Conservation (phyloP, 2,113 vertebrate species). For the Cottus gobio region DNA sequence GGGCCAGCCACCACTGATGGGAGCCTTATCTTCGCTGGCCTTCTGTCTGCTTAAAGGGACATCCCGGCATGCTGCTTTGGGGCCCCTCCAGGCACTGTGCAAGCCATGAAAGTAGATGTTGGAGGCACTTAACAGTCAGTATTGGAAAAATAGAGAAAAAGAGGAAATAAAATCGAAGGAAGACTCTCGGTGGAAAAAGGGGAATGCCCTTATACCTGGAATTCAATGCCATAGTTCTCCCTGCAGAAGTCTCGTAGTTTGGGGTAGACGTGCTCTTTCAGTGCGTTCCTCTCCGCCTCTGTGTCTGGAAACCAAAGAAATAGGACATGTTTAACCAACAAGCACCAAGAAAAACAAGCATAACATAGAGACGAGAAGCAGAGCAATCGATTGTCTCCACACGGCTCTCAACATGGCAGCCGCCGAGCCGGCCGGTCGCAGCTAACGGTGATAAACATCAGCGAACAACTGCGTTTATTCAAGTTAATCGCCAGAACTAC, state of each 20-base stretch:
- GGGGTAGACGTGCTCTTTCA: conserved; percentile 96
- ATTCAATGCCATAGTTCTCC: conserved; percentile 99
- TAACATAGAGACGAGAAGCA: not conserved
- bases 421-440: too few relatives aligned
- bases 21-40: conserved; percentile 72
- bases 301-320: conserved; percentile 87
- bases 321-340: not conserved
- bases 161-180: not conserved
- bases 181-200: not conserved
- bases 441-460: too few relatives aligned
- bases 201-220: conserved; percentile 88
- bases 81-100: conserved; percentile 12
- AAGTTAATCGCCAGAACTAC: too few relatives aligned
- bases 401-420: too few relatives aligned
- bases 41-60: conserved; percentile 64
- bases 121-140: conserved; percentile 28
- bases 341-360: not conserved
- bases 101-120: conserved; percentile 29
- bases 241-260: conserved; percentile 99
- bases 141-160: conserved; percentile 5
- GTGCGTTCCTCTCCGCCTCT: conserved; percentile 93
- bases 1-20: conserved; percentile 42
- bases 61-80: conserved; percentile 12
- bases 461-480: too few relatives aligned
- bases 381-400: not conserved